Base-by-base conservation (phyloP, 2,113 vertebrate species). In the Colistium nudipinnis region DNA sequence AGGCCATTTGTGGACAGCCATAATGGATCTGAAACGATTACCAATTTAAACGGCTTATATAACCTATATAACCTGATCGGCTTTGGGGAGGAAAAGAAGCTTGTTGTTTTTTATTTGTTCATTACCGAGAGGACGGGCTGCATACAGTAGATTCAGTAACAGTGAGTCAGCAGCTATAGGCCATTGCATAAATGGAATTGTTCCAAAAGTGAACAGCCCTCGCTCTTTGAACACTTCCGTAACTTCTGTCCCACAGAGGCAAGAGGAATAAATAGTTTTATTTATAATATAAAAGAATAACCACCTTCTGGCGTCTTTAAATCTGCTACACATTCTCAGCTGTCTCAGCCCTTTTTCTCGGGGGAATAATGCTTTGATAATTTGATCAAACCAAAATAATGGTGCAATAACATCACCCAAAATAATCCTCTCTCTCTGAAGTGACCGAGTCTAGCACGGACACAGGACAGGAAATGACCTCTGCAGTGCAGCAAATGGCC, bases 381-480 rank as follows among this genome's bases (percentile, higher is more conserved):
- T 71, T 80, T 80, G 71, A 55, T 61, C 54, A 78, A 85, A 86
- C 61, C 17, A 72, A 83, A 75, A 55, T 67, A 64, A 48, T 48
- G 57, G 44, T 53, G 56, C 24, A 76, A 61, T 76, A 44, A 70
- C 59, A 67, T 64, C 17, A 77, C 77, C 69, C 51, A 13, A 13
- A 8, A 61, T 36, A 43, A 69, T 80, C 76, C 41, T 56, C 54
- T 66, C 41, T 56, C 54, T 66, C 70, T 14, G 38, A 52, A n/a
- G 19, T 62, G 44, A 33, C 57, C 7, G 61, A 74, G 48, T 36
- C 27, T 62, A 71, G 56, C 1, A 59, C 38, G 76, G 78, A 78
- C 64, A 48, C 51, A 17, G 51, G 19, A 71, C 47, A 78, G 88
- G 81, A 89, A 87, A 85, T 77, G 74, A 76, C 84, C 88, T 88